phyloP scores from a whole-genome alignment of 2,113 vertebrate species.

The Microcebus ravelobensis region DNA sequence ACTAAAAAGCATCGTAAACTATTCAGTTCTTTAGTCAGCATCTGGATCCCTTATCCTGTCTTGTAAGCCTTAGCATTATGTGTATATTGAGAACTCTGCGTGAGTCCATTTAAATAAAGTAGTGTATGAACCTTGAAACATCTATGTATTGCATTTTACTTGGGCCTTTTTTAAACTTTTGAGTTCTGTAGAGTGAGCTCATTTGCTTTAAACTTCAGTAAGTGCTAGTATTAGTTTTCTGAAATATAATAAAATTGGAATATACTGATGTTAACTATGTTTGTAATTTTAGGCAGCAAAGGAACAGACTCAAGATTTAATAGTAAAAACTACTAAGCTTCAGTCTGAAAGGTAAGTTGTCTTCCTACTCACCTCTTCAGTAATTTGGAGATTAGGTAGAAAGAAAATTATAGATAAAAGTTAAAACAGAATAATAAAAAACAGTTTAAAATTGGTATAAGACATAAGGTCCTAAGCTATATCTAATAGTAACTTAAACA shows the following conservation, averaged over 20 bases:
- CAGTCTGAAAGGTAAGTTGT: constrained; percentile 96
- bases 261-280: constrained; percentile 44
- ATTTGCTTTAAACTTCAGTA: neutral
- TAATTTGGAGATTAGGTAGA: neutral
- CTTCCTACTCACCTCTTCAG: neutral
- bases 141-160: neutral
- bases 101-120: neutral
- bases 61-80: neutral
- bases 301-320: constrained; percentile 98
- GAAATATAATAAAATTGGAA: neutral
- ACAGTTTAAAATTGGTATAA: neutral
- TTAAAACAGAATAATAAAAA: constrained; percentile 2
- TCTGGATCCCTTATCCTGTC: neutral
- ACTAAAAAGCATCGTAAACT: neutral
- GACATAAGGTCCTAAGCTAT: neutral
- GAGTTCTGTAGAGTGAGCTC: neutral
- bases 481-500: neutral
- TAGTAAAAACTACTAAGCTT: constrained; percentile 98
- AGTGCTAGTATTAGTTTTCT: neutral
- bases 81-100: neutral
- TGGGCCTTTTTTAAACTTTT: neutral
- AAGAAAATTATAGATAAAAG: constrained; percentile 15
- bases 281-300: constrained; percentile 92
- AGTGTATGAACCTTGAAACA: neutral
- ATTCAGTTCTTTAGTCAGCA: neutral